Evolutionary conservation across 1,140 invertebrate genomes (phyloP), one percentile per base, ranked within the genome.

Genomic region (Calephelis nemesis): DNA sequence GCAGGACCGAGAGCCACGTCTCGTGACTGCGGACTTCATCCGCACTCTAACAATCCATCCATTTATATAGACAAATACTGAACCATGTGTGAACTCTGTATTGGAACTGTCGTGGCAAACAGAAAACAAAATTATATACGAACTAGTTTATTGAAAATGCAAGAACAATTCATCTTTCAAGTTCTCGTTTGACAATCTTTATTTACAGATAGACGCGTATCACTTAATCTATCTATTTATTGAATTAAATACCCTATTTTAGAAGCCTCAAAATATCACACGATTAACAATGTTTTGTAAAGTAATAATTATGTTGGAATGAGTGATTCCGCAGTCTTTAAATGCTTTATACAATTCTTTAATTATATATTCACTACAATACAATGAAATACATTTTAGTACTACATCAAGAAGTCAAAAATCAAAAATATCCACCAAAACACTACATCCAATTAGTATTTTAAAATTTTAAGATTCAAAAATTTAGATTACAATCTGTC

Each of bases 61-160:
- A 54, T 42, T 54, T 64, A 15, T 30, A 66, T 47, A n/a, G 63
- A 66, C 11, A 60, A 11, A 60, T 13, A 63, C 39, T 69, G 19
- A 64, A 69, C 42, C n/a, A 65, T 63, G 69, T 62, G 47, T n/a
- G 69, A 52, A 65, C 70, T 65, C 54, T 74, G 69, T 67, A 68
- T 67, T 65, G 67, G 64, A 71, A 74, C 70, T 74, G 79, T 69
- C 79, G 83, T 85, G 85, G 85, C 80, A 85, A 85, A 87, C 75
- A 83, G 74, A 86, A 85, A 85, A 78, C 74, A 83, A 79, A 79
- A 80, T 83, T 74, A 76, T 68, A 75, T 74, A 19, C 58, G 54
- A 54, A 63, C 68, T 65, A 62, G 11, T 60, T 70, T 70, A 70
- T 70, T 70, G 54, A 63, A 69, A 65, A 62, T 69, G 62, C 70